phyloP scores from a whole-genome alignment of 2,888 invertebrate genomes.

The Aproaerema taeniolella region DNA sequence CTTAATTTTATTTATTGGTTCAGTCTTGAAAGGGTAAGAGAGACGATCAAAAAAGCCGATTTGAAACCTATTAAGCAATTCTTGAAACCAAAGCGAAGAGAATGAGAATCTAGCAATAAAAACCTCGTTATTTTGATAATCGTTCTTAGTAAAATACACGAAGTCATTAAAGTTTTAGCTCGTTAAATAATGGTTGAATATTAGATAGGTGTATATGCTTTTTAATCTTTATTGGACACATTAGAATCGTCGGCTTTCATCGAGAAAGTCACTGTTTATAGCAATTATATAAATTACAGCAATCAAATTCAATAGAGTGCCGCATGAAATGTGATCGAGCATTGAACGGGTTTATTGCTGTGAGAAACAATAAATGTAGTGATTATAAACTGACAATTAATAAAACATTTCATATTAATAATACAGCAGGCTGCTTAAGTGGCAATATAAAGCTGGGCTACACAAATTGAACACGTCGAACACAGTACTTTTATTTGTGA shows the following conservation, averaged over 20 bases:
- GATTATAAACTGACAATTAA: conserved; percentile 58
- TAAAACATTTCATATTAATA: conserved; percentile 45
- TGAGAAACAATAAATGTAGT: conserved; percentile 66
- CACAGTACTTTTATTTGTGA: neutral
- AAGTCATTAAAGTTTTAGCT: conserved; percentile 39
- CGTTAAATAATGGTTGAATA: conserved; percentile 45
- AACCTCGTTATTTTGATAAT: conserved; percentile 10
- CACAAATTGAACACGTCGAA: neutral
- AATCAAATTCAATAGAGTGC: conserved; percentile 68
- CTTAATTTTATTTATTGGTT: too few relatives aligned
- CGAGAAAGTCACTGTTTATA: conserved; percentile 61
- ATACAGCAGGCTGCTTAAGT: conserved; percentile 21
- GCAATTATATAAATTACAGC: conserved; percentile 66
- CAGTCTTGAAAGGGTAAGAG: too few relatives aligned
- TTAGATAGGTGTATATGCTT: conserved; percentile 35
- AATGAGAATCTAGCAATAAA: conserved; percentile 12
- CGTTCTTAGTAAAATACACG: conserved; percentile 26
- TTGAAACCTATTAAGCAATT: neutral
- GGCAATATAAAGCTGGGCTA: neutral
- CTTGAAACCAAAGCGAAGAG: too few relatives aligned
- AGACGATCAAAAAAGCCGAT: conserved; percentile 7
- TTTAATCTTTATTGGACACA: conserved; percentile 58
- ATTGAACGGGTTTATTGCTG: conserved; percentile 57
- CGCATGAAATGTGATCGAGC: conserved; percentile 54
- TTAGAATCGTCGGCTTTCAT: conserved; percentile 59